Evolutionary conservation across 2,888 invertebrate species (phyloP), one percentile per base, ranked within the genome.

Genomic region (Cheilosia variabilis): DNA sequence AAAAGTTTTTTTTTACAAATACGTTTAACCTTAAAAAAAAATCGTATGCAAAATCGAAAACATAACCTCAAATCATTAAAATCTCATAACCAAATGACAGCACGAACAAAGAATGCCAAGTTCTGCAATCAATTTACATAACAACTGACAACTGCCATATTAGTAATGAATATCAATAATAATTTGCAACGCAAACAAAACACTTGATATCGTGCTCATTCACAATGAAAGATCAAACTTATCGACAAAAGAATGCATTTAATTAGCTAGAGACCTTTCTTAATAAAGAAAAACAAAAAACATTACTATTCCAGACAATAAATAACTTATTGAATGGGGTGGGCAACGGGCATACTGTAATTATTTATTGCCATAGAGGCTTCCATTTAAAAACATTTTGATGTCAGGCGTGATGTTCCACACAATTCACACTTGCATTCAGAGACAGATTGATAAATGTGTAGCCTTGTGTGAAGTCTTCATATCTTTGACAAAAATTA

Each of bases 251-350:
- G 71, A 72, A 41, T 60, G 37, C 31, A 45, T 45, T 45, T 60
- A 24, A 47, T 71, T 34, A 17, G 27, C 41, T n/a, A 41, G 27
- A 27, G 27, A 27, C 27, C 27, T 27, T 6, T 27, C 27, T 27
- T 27, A 45, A 10, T n/a, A 6, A 37, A 31, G 58, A 63, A 79
- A 57, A 34, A 37, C 19, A 69, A 62, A 78, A 62, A 27, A 2
- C 31, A 52, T 63, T 63, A 63, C 50, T 62, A 62, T 55, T 69
- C 57, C 24, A 57, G 52, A 19, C 34, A 22, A 57, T 75, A 57
- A 69, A 81, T 58, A 69, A 69, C 41, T 75, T 63, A 65, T 75
- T 75, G 50, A 52, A 47, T 17, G 19, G 13, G 62, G 55, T 24
- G 50, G 47, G 2, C 43, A 4, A 0, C 1, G n/a, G 17, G 15